phyloP scores from a whole-genome alignment of 2,888 invertebrate species.

The Dasypogon diadema region DNA sequence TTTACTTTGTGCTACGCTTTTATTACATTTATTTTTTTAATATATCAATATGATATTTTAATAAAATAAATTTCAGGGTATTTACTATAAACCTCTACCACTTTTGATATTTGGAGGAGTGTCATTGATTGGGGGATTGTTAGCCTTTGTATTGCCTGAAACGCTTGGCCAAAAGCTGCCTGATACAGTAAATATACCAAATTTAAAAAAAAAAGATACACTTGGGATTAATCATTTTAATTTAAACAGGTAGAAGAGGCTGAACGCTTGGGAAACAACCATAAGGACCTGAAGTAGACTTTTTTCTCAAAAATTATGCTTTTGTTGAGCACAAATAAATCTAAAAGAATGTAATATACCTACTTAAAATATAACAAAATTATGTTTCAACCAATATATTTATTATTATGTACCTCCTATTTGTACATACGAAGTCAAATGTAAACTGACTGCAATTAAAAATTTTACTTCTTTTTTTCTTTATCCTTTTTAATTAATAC shows the following conservation, averaged over 20 bases:
- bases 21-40: constrained; percentile 43
- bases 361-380: no score
- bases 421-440: no score
- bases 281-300: neutral
- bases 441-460: no score
- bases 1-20: constrained; percentile 50
- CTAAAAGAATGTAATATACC: no score
- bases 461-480: no score
- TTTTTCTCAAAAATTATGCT: neutral
- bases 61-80: constrained; percentile 65
- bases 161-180: constrained; percentile 74
- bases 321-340: no score
- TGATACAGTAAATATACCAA: constrained; percentile 71
- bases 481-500: no score
- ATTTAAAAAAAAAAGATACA: no score
- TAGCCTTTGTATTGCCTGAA: constrained; percentile 74
- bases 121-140: constrained; percentile 70
- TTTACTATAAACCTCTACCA: constrained; percentile 70
- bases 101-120: constrained; percentile 71
- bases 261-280: constrained; percentile 53
- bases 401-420: no score
- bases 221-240: neutral
- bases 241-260: constrained; percentile 58
- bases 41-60: constrained; percentile 43
- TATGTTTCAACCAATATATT: no score